phyloP scores from a whole-genome alignment of 92 coral and sea anemone genomes.

The Siderastrea radians region DNA sequence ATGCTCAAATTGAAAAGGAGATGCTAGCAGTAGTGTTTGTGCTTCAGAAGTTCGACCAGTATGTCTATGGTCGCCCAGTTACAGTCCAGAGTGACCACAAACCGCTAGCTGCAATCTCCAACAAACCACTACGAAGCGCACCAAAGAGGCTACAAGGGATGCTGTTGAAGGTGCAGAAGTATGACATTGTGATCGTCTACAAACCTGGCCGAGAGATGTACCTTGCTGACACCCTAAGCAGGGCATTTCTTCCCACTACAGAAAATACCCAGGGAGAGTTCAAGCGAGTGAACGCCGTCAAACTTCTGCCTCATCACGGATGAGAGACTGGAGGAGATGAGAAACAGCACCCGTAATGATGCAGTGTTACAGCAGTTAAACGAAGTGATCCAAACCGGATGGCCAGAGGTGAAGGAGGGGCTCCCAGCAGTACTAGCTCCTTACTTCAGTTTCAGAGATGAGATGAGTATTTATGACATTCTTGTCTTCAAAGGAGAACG shows the following conservation, averaged over 20 bases:
- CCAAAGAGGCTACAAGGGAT: slow-evolving; percentile 76
- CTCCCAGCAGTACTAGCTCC: slow-evolving; percentile 48
- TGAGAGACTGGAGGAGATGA: too few relatives aligned
- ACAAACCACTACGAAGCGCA: slow-evolving; percentile 68
- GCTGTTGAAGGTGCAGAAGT: slow-evolving; percentile 62
- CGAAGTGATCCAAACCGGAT: slow-evolving; percentile 56
- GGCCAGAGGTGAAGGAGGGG: slow-evolving; percentile 61
- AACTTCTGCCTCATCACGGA: too few relatives aligned
- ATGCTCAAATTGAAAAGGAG: too few relatives aligned
- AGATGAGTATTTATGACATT: slow-evolving; percentile 37
- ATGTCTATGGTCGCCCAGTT: slow-evolving; percentile 51
- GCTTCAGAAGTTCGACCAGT: slow-evolving; percentile 57
- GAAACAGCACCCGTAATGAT: too few relatives aligned
- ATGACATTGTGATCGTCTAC: too few relatives aligned
- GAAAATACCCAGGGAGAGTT: too few relatives aligned
- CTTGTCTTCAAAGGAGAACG: slow-evolving; percentile 53
- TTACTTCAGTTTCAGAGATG: slow-evolving; percentile 53
- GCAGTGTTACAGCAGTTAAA: slow-evolving; percentile 63
- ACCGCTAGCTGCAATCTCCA: slow-evolving; percentile 61
- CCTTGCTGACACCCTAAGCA: too few relatives aligned
- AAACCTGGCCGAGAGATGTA: too few relatives aligned
- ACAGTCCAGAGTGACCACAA: slow-evolving; percentile 70
- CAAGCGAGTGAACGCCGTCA: too few relatives aligned
- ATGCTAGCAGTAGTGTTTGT: slow-evolving; percentile 65
- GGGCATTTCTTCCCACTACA: too few relatives aligned